phyloP scores from a whole-genome alignment of 2,888 invertebrate species.

The Calameuta filiformis region DNA sequence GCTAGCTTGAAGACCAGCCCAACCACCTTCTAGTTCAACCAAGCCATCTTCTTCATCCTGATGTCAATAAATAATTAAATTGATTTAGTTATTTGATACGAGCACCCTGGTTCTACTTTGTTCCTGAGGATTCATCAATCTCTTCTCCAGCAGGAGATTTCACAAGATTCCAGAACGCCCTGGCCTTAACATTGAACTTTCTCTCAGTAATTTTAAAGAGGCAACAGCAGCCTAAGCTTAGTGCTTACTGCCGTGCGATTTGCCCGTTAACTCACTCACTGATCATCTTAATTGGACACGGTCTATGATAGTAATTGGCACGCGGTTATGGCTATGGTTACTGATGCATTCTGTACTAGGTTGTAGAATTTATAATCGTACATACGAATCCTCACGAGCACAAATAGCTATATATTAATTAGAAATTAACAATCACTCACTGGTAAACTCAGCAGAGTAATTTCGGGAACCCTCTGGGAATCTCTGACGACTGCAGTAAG shows the following conservation, averaged over 20 bases:
- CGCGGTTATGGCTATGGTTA: too few species aligned
- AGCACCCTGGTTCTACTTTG: too few species aligned
- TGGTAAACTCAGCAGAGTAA: conserved; percentile 49
- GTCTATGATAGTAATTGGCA: too few species aligned
- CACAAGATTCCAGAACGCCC: conserved; percentile 47
- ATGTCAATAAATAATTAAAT: neutral
- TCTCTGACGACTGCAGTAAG: conserved; percentile 72
- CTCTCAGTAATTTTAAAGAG: conserved; percentile 30
- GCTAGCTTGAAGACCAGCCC: conserved; percentile 74
- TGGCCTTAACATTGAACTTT: conserved; percentile 61
- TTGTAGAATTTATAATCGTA: too few species aligned
- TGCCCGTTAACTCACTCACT: too few species aligned
- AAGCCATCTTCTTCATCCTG: conserved; percentile 50
- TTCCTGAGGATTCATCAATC: too few species aligned
- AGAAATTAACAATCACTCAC: conserved; percentile 32
- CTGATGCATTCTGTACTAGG: too few species aligned
- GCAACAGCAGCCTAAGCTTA: too few species aligned
- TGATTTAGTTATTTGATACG: neutral
- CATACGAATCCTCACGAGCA: too few species aligned
- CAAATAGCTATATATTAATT: too few species aligned
- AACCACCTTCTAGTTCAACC: conserved; percentile 68
- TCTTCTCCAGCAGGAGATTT: conserved; percentile 31
- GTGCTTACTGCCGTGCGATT: too few species aligned
- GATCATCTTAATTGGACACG: too few species aligned
- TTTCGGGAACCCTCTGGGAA: conserved; percentile 61